Base-by-base conservation (phyloP, 2,113 vertebrate genomes). In the Anseranas semipalmata region DNA sequence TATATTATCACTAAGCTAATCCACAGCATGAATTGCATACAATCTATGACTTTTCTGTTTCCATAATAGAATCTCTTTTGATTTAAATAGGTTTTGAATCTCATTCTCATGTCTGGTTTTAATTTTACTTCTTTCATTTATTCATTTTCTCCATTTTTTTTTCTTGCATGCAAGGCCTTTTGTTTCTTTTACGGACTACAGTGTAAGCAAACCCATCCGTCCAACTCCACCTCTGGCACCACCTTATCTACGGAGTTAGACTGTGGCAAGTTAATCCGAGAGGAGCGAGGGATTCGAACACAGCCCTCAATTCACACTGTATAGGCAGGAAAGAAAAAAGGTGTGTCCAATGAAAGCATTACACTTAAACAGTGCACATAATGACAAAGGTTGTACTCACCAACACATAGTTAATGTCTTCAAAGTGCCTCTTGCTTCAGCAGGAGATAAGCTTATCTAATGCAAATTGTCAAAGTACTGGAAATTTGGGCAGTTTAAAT, bases 101-200 rank as follows among this genome's bases (percentile, higher is more conserved):
- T 93, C 91, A 92, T 97, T 97, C 84, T 91, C 95, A 95, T 94
- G 66, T 72, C 86, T 55, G 79, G 15, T 92, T 94, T 91, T 87
- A 70, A 66, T 93, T 95, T 87, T 94, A 32, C 87, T 79, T 39
- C 18, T 63, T 85, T 97, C 81, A 55, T 92, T 92, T 93, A 95
- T 91, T 97, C 72, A 94, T 89, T 85, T 84, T 95, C 83, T 93
- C 21, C 75, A 93, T 96, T 97, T 97, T 85, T 98, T 96, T 96
- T 95, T 97, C 94, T 95, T 98, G 98, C 98, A 98, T 98, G 98
- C 98, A 97, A 99, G 99, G 99, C 99, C 95, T 99, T 99, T 98
- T 99, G 99, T 98, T 99, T 99, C 98, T 99, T 99, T 99, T 99
- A 98, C 60, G 98, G 98, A 98, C 97, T 99, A 77, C 99, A 99